Evolutionary conservation across 92 coral and sea anemone species (phyloP), one percentile per base, ranked within the genome.

Genomic region (Pocillopora grandis): DNA sequence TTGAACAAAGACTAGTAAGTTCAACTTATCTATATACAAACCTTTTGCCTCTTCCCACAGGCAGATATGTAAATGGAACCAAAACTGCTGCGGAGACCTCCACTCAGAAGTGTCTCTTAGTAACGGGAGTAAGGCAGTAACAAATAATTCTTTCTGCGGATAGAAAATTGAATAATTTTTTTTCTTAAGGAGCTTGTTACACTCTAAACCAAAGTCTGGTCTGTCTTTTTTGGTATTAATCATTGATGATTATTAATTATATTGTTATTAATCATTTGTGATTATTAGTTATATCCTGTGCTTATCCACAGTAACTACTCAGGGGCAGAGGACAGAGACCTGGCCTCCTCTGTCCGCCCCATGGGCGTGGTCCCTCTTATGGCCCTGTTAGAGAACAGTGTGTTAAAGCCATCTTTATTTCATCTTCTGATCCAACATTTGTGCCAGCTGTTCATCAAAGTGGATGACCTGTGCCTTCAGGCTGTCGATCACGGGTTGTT

Each of bases 401-500:
- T 92, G 72, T 48, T 90, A 13, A 86, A 79, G 79, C 99, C 95
- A 52, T 85, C 88, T 35, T 84, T 96, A 27, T 88, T 94, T 79
- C 98, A 91, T 55, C 87, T 96, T 92, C 85, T 96, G 59, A 86
- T 93, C 71, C 98, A 90, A 79, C 97, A 91, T 62, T 77, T 96
- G 10, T 91, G 95, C 58, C 97, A 91, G 71, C 75, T 94, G 15
- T 93, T 96, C 79, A 87, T 90, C 75, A 90, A 84, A 86, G 96
- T 96, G 66, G 98, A 96, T 75, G 94, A 94, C 69, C 90, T 96
- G 81, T 90, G 94, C 66, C 85, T 96, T 9, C 89, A 94, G 58
- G 98, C 99, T 56, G 93, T 93, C 20, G 98, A 92, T 58, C 95
- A 96, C 55, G 99, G 99, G 48, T 86, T 96, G 75, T 72, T 96